Base-by-base conservation (phyloP, 2,888 invertebrate species). In the Antheraea assamensis region DNA sequence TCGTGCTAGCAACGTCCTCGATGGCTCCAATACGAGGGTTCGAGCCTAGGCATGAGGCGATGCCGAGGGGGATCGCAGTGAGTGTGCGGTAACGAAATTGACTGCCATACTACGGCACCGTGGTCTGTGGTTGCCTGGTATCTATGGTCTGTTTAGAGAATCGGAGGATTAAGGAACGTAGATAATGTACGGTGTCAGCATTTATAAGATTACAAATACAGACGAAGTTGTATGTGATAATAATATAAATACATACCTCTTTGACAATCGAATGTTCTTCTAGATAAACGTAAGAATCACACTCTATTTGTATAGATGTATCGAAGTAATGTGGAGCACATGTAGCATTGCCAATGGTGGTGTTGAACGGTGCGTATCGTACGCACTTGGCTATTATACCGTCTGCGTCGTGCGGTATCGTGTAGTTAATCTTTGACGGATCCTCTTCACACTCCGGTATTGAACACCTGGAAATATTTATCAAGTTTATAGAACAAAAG, bases 191-290 rank as follows among this genome's bases (percentile, higher is more conserved):
- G 2, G 35, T 35, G 35, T 4, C 35, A 35, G 0, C 5, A 8
- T 35, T 35, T 35, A 5, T 35, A 35, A 35, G 5, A 10, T 35
- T 35, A 35, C 10, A 35, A 35, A 35, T 35, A 42, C 13, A 42
- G 13, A 35, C 35, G 35, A 42, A 42, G 13, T 42, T 13, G 7
- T 7, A 13, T 2, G 13, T 42, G 42, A 10, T 42, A 35, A 35
- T 35, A 42, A 42, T 42, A 42, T 42, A 42, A 7, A 10, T 35
- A 74, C 87, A 83, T 71, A 94, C 94, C 88, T 94, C 94, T 80
- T 93, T 92, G 2, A 94, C 94, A 73, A 94, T 93, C 64, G 94
- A 94, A 80, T 94, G 92, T 7, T 90, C 87, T 76, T 94, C 93
- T 73, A 90, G 83, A 77, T 94, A 94, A 5, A 92, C 88, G 58